Evolutionary conservation across 92 coral and sea anemone genomes (phyloP).

Genomic region (Phenganax stokvisi): DNA sequence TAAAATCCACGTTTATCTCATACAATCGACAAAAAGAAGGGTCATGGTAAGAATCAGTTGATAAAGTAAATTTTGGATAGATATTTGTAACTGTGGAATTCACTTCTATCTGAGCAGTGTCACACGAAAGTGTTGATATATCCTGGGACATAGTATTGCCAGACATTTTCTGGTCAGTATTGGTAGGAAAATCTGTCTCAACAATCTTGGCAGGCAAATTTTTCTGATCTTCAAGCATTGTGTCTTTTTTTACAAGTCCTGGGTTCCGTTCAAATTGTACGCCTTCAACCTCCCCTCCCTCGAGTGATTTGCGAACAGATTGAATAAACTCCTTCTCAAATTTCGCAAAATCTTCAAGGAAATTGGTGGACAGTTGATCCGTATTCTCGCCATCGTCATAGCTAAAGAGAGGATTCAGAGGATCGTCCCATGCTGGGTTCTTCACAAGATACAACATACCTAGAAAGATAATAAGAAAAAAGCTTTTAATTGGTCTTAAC

Average conservation of each 20-base stretch:
- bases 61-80: too few relatives aligned
- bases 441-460: conserved; percentile 63
- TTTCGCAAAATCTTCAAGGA: conserved; percentile 17
- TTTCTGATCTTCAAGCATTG: not conserved
- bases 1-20: not conserved
- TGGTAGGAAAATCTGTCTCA: too few relatives aligned
- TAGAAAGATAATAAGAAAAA: too few relatives aligned
- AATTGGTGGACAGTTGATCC: not conserved
- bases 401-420: conserved; percentile 64
- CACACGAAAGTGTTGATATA: too few relatives aligned
- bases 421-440: conserved; percentile 78
- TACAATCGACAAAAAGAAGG: not conserved
- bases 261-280: conserved; percentile 57
- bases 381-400: conserved; percentile 13
- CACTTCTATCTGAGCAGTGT: too few relatives aligned
- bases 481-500: too few relatives aligned
- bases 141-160: too few relatives aligned
- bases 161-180: too few relatives aligned
- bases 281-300: conserved; percentile 69
- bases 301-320: conserved; percentile 61
- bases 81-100: too few relatives aligned
- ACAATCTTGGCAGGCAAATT: too few relatives aligned
- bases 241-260: conserved; percentile 40
- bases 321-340: conserved; percentile 35
- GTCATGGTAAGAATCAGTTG: too few relatives aligned